phyloP scores from a whole-genome alignment of 2,888 invertebrate species.

The Oscheius sp. region DNA sequence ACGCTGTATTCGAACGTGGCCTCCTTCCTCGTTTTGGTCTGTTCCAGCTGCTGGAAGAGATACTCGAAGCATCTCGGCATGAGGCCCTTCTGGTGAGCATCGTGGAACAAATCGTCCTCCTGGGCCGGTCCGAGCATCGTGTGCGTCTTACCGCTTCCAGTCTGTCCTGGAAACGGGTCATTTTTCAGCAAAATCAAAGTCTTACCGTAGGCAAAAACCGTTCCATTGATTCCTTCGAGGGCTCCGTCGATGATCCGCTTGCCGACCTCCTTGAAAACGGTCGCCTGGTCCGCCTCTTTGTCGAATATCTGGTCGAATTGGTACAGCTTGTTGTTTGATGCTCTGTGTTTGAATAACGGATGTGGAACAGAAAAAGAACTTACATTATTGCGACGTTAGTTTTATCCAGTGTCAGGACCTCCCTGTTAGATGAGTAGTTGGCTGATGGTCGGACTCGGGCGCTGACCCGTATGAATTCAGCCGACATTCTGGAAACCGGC shows the following conservation, averaged over 20 bases:
- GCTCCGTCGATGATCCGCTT: conserved; percentile 74
- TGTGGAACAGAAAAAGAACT: neutral
- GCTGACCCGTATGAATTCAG: conserved; percentile 16
- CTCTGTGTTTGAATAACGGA: neutral
- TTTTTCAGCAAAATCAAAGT: neutral
- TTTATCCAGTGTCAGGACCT: neutral
- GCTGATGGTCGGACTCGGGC: conserved; percentile 3
- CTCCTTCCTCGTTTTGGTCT: conserved; percentile 38
- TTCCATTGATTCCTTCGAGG: conserved; percentile 75
- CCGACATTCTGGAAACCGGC: no score
- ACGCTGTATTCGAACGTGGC: neutral
- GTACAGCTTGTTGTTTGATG: neutral
- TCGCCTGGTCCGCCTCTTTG: conserved; percentile 20
- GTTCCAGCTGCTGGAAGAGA: conserved; percentile 73
- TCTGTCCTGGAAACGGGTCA: conserved; percentile 20
- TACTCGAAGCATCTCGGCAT: conserved; percentile 75
- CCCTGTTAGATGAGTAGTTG: neutral
- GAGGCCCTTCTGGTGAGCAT: conserved; percentile 72
- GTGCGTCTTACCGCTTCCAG: conserved; percentile 74
- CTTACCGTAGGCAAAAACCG: conserved; percentile 76
- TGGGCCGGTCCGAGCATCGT: conserved; percentile 75
- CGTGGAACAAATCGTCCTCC: conserved; percentile 57
- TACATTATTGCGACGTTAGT: neutral
- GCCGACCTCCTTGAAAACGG: conserved; percentile 73
- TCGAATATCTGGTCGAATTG: conserved; percentile 6